Evolutionary conservation across 2,797 vertebrate species (phyloP).

Genomic region (Buphagus erythrorhynchus): DNA sequence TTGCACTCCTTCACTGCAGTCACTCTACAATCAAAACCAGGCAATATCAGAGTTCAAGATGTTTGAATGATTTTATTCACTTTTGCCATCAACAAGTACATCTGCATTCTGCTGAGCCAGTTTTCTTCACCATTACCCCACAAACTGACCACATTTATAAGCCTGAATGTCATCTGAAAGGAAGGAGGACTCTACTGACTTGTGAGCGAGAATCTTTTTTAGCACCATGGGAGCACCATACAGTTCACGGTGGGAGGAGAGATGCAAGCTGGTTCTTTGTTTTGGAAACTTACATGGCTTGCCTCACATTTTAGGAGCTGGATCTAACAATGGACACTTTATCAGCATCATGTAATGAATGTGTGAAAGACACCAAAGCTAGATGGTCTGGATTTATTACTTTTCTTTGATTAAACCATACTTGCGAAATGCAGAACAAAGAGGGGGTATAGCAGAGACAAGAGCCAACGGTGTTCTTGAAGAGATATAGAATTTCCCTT

Average conservation of each 20-base stretch:
- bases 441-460: background rate
- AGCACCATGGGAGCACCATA: background rate
- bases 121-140: background rate
- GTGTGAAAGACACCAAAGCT: background rate
- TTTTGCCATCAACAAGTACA: background rate
- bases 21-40: background rate
- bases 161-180: background rate
- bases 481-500: background rate
- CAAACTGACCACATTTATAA: background rate
- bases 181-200: background rate
- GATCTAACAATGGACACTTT: background rate
- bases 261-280: background rate
- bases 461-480: background rate
- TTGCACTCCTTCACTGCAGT: background rate
- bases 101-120: background rate
- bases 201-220: background rate
- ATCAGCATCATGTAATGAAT: background rate
- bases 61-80: background rate
- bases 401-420: constrained; percentile 18
- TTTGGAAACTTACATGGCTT: background rate
- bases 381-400: background rate
- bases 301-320: background rate
- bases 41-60: background rate
- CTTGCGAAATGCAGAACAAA: constrained; percentile 1
- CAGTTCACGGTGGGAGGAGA: background rate